Percentiles rank a stretch among this genome's conserved stretches.
These are phyloP conservation scores for Temnopleurus reevesii DNA, from an alignment of 53 echinoderm and acorn worm genomes.

Conservation along the genomic window DNA sequence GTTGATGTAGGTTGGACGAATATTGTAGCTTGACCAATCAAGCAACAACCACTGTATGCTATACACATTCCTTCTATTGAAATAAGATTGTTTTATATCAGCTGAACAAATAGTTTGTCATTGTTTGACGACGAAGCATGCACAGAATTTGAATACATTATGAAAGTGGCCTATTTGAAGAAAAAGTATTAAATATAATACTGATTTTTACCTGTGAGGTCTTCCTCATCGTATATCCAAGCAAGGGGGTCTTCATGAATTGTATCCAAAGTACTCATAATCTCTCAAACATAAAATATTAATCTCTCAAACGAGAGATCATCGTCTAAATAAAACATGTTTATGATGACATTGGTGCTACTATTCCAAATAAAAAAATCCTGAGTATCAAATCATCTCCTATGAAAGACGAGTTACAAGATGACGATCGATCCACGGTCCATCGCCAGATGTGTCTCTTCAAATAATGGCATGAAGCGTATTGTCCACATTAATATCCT, in stretches of 20 bases:
- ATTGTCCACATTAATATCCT: background rate
- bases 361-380: background rate
- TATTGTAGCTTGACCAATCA: no score
- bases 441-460: background rate
- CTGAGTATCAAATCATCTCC: background rate
- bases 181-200: no score
- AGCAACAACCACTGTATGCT: no score
- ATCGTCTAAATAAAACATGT: background rate
- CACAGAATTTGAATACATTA: no score
- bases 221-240: constrained; percentile 46
- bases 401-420: background rate
- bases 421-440: background rate
- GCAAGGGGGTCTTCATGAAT: constrained; percentile 43
- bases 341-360: background rate
- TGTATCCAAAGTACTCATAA: background rate
- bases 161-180: no score
- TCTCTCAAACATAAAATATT: background rate
- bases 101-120: no score
- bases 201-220: constrained; percentile 42
- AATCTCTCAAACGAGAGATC: background rate
- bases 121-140: no score
- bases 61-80: no score
- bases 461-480: background rate
- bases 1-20: no score
- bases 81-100: no score